These are phyloP conservation scores for Euthynnus affinis DNA, from an alignment of 2,797 vertebrate species.

Conservation along the genomic window DNA sequence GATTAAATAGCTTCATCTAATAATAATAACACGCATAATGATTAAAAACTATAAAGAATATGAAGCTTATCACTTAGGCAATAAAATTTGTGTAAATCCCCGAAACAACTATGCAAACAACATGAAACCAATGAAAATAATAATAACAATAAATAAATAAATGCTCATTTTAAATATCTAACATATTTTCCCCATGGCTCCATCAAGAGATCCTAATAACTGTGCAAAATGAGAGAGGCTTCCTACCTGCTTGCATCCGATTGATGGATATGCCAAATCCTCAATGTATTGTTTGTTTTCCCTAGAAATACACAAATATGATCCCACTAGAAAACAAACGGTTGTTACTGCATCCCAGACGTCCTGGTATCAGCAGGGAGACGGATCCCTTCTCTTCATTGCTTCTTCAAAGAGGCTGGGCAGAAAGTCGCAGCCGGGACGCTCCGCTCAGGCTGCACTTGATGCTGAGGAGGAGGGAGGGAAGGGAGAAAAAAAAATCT, in stretches of 20 bases:
- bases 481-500: conserved; percentile 56
- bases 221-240: conserved; percentile 33
- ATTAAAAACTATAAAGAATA: background rate
- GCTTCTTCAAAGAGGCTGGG: conserved; percentile 76
- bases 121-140: background rate
- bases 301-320: conserved; percentile 64
- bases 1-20: background rate
- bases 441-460: conserved; percentile 82
- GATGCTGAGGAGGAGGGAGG: conserved; percentile 80
- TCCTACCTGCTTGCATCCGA: conserved; percentile 88
- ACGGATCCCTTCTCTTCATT: conserved; percentile 78
- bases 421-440: conserved; percentile 75
- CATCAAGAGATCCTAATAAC: background rate
- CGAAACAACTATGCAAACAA: background rate
- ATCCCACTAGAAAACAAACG: conserved; percentile 64
- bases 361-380: conserved; percentile 72
- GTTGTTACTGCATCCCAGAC: conserved; percentile 78
- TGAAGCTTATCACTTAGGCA: background rate
- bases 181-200: background rate
- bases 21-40: background rate
- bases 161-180: background rate
- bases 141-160: background rate
- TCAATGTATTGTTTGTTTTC: conserved; percentile 73
- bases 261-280: conserved; percentile 80
- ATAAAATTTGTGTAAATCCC: background rate